These are phyloP conservation scores for Archips xylosteana DNA, from an alignment of 2,888 invertebrate genomes.

Conservation along the genomic window DNA sequence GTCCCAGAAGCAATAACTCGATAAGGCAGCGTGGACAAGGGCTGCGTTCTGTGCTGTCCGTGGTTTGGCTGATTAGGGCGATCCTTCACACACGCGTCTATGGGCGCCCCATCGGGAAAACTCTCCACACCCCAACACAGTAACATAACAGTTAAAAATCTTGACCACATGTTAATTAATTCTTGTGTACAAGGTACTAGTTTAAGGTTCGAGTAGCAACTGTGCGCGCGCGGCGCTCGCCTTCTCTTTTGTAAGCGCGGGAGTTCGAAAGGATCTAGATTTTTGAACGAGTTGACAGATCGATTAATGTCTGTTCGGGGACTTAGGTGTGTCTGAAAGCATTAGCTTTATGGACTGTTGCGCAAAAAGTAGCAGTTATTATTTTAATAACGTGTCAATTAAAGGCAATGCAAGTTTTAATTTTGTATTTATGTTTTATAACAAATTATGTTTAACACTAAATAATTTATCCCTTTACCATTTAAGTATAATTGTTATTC, in stretches of 20 bases:
- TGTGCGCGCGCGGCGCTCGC: conserved; percentile 65
- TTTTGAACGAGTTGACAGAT: conserved; percentile 69
- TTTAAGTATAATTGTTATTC: conserved; percentile 10
- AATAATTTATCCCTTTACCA: conserved; percentile 22
- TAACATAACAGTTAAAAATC: conserved; percentile 62
- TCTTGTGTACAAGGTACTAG: conserved; percentile 41
- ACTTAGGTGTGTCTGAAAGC: conserved; percentile 60
- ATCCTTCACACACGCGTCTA: conserved; percentile 92
- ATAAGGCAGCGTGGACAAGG: conserved; percentile 87
- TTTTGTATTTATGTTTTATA: conserved; percentile 9
- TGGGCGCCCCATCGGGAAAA: conserved; percentile 93
- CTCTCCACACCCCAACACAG: conserved; percentile 73
- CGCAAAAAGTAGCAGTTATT: conserved; percentile 48
- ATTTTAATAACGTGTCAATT: conserved; percentile 17
- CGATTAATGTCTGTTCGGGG: conserved; percentile 62
- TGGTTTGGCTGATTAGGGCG: conserved; percentile 92
- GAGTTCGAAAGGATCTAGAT: conserved; percentile 77
- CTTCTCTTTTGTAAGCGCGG: conserved; percentile 77
- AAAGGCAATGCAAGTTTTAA: conserved; percentile 2
- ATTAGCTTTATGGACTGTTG: conserved; percentile 50
- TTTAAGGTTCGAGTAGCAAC: conserved; percentile 63
- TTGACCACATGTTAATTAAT: conserved; percentile 59
- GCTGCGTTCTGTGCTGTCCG: conserved; percentile 89
- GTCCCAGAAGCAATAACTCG: conserved; percentile 88
- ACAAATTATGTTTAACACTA: conserved; percentile 12